Evolutionary conservation across 2,888 invertebrate species (phyloP), one percentile per base, ranked within the genome.

Genomic region (Carabus problematicus): DNA sequence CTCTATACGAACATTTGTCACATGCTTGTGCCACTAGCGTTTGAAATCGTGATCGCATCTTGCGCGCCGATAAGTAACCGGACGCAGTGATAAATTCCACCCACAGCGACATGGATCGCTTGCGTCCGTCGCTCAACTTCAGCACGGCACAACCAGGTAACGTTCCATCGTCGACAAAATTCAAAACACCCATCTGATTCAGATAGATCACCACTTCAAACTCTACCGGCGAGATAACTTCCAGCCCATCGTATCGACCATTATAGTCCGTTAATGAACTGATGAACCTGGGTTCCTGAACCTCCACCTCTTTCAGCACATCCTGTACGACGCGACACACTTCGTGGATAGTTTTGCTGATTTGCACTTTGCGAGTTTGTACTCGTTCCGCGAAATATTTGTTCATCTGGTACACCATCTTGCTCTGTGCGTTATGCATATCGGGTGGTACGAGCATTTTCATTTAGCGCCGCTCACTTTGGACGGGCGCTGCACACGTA

Each of bases 1-100:
- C 96, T 69, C 96, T 87, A 81, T 95, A 97, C 74, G 92, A 91
- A 79, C 94, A 94, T 82, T 96, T 97, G 82, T 97, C 97, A 80
- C 95, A 93, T 0, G 96, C 95, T 77, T 92, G 92, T 0, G 93
- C 92, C 40, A 95, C 93, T 66, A 95, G 81, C 0, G 94, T 93
- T 82, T 95, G 97, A 82, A 97, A 97, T 3, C 97, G 86, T 41
- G 95, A 94, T 60, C 97, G 88, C 75, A 97, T 97, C 84, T 97
- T 97, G 52, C 97, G 84, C 8, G 97, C 96, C 0, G 95, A 95
- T 47, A 97, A 83, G 80, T 97, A 97, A 0, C 97, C 97, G 2
- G 95, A 95, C 3, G 97, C 97, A 0, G 97, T 97, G 78, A 97
- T 97, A 84, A 97, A 97, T 83, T 97, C 97, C 56, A 97, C 97